Conservation (phyloP, 2,797 vertebrate species). For the Leptoclinus maculatus region DNA sequence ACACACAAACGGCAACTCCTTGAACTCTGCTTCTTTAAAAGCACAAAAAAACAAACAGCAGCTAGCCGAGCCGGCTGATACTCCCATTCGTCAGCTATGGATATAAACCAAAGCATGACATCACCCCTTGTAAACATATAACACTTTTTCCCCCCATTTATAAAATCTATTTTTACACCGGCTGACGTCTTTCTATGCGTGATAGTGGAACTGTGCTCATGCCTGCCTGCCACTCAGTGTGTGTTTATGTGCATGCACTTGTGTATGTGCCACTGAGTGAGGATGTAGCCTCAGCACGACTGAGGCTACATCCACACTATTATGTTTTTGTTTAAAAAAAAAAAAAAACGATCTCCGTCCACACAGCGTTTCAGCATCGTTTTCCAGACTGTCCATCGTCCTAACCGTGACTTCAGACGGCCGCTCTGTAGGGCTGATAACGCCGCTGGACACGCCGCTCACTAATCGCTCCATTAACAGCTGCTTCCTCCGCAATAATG, state of each 20-base stretch:
- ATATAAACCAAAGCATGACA: slow-evolving; percentile 79
- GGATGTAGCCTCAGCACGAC: slow-evolving; percentile 53
- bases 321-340: too few relatives aligned
- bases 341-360: too few relatives aligned
- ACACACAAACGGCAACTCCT: slow-evolving; percentile 44
- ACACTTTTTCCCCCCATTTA: slow-evolving; percentile 58
- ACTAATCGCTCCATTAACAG: too few relatives aligned
- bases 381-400: too few relatives aligned
- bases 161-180: slow-evolving; percentile 76
- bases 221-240: not conserved
- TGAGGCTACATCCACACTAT: slow-evolving; percentile 11
- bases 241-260: slow-evolving; percentile 6
- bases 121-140: slow-evolving; percentile 77
- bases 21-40: slow-evolving; percentile 59
- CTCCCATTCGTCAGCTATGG: slow-evolving; percentile 63
- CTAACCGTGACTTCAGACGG: too few relatives aligned
- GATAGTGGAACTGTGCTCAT: not conserved
- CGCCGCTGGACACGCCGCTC: too few relatives aligned
- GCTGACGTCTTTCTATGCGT: slow-evolving; percentile 59
- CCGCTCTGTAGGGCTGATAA: too few relatives aligned
- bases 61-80: slow-evolving; percentile 44
- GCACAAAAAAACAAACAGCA: slow-evolving; percentile 13
- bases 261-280: slow-evolving; percentile 16
- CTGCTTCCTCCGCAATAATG: too few relatives aligned
- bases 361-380: too few relatives aligned